Evolutionary conservation across 2,888 invertebrate genomes (phyloP).

Genomic region (Nasonovia ribisnigri): DNA sequence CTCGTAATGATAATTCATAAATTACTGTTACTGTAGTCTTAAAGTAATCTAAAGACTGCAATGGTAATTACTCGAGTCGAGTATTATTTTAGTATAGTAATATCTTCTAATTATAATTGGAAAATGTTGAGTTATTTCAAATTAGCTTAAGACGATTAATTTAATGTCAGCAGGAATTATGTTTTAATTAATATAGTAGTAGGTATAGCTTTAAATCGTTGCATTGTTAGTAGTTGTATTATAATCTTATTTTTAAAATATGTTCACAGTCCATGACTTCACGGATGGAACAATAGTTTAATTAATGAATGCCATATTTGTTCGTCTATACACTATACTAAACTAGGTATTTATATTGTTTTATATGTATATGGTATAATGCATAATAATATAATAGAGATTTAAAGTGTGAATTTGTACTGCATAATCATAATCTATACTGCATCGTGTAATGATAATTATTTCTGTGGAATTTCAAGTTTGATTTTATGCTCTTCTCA

Average conservation of each 20-base stretch:
- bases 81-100: constrained; percentile 18
- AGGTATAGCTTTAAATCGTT: not conserved
- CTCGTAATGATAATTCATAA: not conserved
- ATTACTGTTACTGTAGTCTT: not conserved
- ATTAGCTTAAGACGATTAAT: not conserved
- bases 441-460: not conserved
- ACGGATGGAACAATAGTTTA: not conserved
- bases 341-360: not conserved
- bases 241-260: constrained; percentile 14
- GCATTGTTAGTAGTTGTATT: not conserved
- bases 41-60: constrained; percentile 17
- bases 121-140: constrained; percentile 11
- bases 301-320: constrained; percentile 3
- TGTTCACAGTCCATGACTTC: not conserved
- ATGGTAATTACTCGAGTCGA: constrained; percentile 18
- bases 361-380: not conserved
- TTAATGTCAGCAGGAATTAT: not conserved
- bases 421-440: no score
- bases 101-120: not conserved
- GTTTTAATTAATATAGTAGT: constrained; percentile 16
- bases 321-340: not conserved
- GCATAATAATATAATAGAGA: not conserved
- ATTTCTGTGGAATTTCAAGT: not conserved
- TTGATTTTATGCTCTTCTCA: not conserved
- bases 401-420: not conserved